Conservation (phyloP, 2,113 vertebrate species). For the Sciurus niger region DNA sequence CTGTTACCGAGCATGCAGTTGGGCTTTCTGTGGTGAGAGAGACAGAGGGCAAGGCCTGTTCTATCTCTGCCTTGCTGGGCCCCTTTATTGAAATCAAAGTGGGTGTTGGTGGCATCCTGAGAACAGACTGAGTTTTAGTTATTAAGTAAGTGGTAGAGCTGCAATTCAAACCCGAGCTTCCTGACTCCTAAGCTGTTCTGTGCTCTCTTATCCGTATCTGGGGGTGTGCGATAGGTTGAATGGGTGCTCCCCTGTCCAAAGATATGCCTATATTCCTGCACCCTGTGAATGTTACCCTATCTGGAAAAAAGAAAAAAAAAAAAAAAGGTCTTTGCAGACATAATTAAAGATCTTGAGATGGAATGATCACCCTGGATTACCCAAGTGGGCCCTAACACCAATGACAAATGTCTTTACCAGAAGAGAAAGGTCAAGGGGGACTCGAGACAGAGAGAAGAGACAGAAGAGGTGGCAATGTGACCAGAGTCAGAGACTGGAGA, state of each 20-base stretch:
- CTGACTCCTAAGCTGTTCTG: background rate
- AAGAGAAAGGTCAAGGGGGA: background rate
- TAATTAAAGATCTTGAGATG: background rate
- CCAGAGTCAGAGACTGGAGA: background rate
- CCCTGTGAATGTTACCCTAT: background rate
- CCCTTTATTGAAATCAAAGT: background rate
- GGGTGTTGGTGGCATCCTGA: background rate
- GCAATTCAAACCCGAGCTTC: background rate
- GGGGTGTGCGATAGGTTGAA: background rate
- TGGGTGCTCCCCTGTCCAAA: background rate
- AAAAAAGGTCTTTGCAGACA: background rate
- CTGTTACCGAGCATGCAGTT: background rate
- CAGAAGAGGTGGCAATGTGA: background rate
- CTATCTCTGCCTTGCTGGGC: background rate
- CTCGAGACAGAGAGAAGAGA: background rate
- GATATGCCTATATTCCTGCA: background rate
- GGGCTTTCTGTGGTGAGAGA: background rate
- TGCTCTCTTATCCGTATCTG: background rate
- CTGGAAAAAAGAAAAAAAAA: background rate
- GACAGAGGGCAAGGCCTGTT: background rate
- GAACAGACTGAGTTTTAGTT: background rate
- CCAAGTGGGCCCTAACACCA: background rate
- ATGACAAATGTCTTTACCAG: background rate
- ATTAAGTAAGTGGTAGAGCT: background rate
- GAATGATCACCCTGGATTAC: background rate